Evolutionary conservation across 2,888 invertebrate species (phyloP).

Genomic region (Sarcophaga caerulescens): DNA sequence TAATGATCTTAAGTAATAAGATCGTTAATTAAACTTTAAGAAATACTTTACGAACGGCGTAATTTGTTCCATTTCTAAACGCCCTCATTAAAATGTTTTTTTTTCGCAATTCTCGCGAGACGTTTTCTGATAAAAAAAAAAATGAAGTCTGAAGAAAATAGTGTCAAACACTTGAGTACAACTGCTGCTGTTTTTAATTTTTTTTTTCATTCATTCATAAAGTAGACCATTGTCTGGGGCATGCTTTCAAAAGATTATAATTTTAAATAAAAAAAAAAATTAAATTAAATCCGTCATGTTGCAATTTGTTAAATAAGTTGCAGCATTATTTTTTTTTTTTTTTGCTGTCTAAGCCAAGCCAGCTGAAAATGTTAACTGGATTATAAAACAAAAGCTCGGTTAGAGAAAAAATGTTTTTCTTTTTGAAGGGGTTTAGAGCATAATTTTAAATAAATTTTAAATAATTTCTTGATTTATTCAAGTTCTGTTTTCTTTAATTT

Average conservation of each 20-base stretch:
- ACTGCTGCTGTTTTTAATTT: conserved; percentile 26
- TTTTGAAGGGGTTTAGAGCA: background rate
- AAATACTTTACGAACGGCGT: too few species aligned
- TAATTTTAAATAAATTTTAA: too few species aligned
- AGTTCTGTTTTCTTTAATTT: background rate
- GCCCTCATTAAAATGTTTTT: background rate
- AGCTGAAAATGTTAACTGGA: conserved; percentile 48
- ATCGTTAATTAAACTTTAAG: too few species aligned
- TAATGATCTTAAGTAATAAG: too few species aligned
- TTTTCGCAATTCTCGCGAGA: background rate
- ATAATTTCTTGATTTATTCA: background rate
- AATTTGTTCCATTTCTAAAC: background rate
- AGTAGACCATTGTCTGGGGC: conserved; percentile 43
- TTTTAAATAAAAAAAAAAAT: background rate
- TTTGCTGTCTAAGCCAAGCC: conserved; percentile 15
- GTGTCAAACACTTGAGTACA: background rate
- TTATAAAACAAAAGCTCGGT: conserved; percentile 37
- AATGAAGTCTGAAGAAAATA: background rate
- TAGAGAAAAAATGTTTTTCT: background rate
- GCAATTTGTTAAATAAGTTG: background rate
- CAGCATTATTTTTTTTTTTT: background rate
- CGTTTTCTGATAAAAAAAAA: conserved; percentile 1
- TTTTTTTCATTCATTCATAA: background rate
- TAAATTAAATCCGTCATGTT: background rate
- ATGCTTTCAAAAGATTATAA: conserved; percentile 41